Evolutionary conservation across 1,140 invertebrate genomes (phyloP), one percentile per base, ranked within the genome.

Genomic region (Amyelois transitella): DNA sequence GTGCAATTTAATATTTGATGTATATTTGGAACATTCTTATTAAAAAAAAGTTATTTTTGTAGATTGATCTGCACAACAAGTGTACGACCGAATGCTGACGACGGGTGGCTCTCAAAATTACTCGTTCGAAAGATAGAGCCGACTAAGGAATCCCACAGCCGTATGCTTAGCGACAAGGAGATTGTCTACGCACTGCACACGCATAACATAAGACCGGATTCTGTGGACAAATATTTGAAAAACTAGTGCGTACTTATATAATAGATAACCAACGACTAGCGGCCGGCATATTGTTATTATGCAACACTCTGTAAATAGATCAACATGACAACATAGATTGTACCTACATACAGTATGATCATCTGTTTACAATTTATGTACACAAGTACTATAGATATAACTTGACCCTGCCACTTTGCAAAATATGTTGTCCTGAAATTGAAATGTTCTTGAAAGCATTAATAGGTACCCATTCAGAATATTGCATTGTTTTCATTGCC

Each of bases 111-210:
- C 43, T 96, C 93, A 59, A 98, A 97, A 86, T 86, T 98, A 25
- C 87, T 97, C 53, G 96, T 97, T 20, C 90, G 96, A 61, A 96
- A 94, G 85, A 97, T 98, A 77, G 96, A 98, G 79, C 96, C 97
- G 4, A 97, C 95, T 0, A 98, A 97, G 80, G 96, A 98, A 80
- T 96, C 97, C 4, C 97, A 99, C 86, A 98, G 97, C 68, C 92
- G 95, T 55, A 96, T 98, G 92, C 90, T 99, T 22, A 97, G 96
- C 64, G 95, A 97, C 82, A 98, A 98, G 89, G 96, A 98, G 89
- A 92, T 96, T 21, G 94, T 99, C 69, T 99, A 97, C 89, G 96
- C 97, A 60, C 88, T 99, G 22, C 96, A 98, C 81, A 98, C 97
- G 53, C 97, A 99, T 86, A 96, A 97, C 81, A 95, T 98, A 32